Base-by-base conservation (phyloP, 2,888 invertebrate genomes). In the Drosophila bunnanda region DNA sequence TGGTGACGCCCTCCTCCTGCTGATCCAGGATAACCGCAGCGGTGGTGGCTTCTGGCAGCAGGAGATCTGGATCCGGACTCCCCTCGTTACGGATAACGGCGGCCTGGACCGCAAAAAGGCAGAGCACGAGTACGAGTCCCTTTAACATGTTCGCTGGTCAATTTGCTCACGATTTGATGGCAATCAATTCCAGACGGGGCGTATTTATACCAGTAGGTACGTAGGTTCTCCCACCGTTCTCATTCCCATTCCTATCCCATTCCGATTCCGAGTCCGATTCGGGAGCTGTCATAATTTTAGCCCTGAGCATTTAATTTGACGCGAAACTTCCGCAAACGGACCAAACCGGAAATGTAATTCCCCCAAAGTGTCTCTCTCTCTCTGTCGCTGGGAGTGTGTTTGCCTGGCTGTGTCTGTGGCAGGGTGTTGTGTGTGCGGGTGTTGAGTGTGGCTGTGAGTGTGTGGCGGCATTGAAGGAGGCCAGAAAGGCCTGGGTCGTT, bases 271-370 rank as follows among this genome's bases (percentile, higher is more conserved):
- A 41, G 13, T 77, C 50, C 67, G 64, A 48, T 77, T 57, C 79
- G 61, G 54, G 59, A 87, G 71, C 77, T 84, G 85, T 89, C 88
- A 88, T 85, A 89, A 84, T 85, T 84, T 67, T 53, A 61, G 75
- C 86, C 85, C 79, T 82, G 82, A 82, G 75, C 82, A 82, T 64
- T 74, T 82, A 79, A 82, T 78, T 77, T 69, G 70, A 75, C 66
- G 76, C 75, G 71, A 55, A 72, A 72, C 79, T 88, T 88, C 89
- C 86, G 89, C 86, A 85, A 75, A 65, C 69, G 60, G 54, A 48
- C 67, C 50, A 56, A 71, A 52, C 77, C 86, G 88, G 89, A 87
- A 88, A 88, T 89, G 86, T 86, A 88, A 89, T 82, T 75, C 46
- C 66, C 52, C 28, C 52, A 20, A 54, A 20, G 32, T 50, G 7